Base-by-base conservation (phyloP, 1,140 invertebrate species). In the Pygmarrhopalites habei region DNA sequence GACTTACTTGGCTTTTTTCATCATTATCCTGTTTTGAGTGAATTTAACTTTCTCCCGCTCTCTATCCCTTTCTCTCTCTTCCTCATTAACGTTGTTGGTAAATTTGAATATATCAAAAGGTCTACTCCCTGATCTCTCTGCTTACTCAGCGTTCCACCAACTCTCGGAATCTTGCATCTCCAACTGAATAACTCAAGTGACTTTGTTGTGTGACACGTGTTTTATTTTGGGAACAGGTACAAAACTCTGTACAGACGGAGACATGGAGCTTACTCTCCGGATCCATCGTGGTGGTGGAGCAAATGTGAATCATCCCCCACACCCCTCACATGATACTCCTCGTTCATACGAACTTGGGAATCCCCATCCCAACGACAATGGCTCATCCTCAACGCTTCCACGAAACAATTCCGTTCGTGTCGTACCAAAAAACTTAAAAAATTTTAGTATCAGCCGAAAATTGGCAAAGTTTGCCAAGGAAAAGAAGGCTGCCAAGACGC, bases 401-500 rank as follows among this genome's bases (percentile, higher is more conserved):
- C 59, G 60, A 25, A 70, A 60, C 58, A 65, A 58, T 39, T 70
- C 67, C 10, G 64, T 68, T 17, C 69, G 69, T 15, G 66, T 68
- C 12, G 69, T 59, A 30, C 67, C 73, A 5, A 73, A 75, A 60
- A 73, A 77, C 61, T 47, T 75, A 0, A 92, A 93, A 75, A 90
- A 91, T 76, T 92, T 94, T 75, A 92, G 89, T 1, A 76, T 94
- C 15, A 91, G 88, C 46, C 81, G 91, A 17, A 94, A 94, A 73
- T 76, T 95, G 41, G 89, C 90, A 17, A 93, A 95, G 74, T 93
- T 94, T 71, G 88, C 89, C 25, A 90, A 93, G 75, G 92, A 97
- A 74, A 95, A 96, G 76, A 98, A 96, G 75, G 93, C 93, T 3
- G 92, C 92, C 1, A 94, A 95, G 73, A 95, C 92, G 1, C 77